A percentile compares a stretch with the other conserved stretches of the same genome.
phyloP scores from a whole-genome alignment of 2,888 invertebrate genomes.

The Cynaeus angustus region DNA sequence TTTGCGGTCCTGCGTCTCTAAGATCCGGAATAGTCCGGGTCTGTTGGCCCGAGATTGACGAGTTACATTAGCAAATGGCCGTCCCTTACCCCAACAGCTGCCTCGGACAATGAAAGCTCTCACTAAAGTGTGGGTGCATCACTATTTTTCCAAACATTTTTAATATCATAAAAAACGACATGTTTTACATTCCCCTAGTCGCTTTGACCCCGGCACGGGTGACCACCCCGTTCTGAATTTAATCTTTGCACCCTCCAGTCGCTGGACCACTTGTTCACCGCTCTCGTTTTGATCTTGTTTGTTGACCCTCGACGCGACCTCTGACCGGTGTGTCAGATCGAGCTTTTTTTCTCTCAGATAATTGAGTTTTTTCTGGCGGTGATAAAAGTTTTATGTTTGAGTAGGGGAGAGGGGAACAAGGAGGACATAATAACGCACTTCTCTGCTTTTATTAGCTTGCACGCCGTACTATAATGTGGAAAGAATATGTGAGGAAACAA shows the following conservation, averaged over 20 bases:
- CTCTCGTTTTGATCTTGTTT: constrained; percentile 49
- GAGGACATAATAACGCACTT: constrained; percentile 55
- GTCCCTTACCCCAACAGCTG: constrained; percentile 63
- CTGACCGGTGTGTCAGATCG: constrained; percentile 38
- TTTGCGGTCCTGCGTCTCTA: constrained; percentile 58
- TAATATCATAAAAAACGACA: too few species aligned
- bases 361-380: constrained; percentile 41
- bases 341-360: constrained; percentile 21
- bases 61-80: constrained; percentile 70
- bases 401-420: constrained; percentile 43
- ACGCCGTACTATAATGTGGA: constrained; percentile 60
- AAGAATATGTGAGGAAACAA: constrained; percentile 67
- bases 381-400: constrained; percentile 35
- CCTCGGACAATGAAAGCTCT: constrained; percentile 67
- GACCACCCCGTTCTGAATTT: constrained; percentile 46
- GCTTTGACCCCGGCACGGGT: constrained; percentile 39
- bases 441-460: constrained; percentile 55
- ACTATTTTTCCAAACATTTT: background rate
- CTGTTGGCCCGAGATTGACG: constrained; percentile 66
- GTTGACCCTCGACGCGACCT: constrained; percentile 44
- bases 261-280: constrained; percentile 48
- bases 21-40: constrained; percentile 49
- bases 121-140: constrained; percentile 55
- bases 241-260: constrained; percentile 43
- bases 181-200: background rate